These are phyloP conservation scores for Lindbergichthys nudifrons DNA, from an alignment of 2,797 vertebrate genomes.

Conservation along the genomic window DNA sequence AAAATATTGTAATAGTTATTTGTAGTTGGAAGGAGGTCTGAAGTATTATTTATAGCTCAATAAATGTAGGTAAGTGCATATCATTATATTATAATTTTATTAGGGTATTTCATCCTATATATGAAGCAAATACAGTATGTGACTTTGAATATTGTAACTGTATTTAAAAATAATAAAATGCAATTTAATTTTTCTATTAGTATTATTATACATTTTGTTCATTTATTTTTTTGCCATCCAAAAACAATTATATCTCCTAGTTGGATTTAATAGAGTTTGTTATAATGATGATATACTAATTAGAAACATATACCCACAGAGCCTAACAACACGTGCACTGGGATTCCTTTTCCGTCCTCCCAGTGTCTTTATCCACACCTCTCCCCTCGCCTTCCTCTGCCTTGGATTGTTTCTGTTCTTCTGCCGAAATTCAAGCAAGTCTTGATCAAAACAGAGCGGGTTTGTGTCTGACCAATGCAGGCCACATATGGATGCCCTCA, in stretches of 20 bases:
- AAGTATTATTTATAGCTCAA: background rate
- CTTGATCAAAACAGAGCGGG: conserved; percentile 63
- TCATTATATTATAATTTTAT: too few relatives aligned
- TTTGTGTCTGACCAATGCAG: conserved; percentile 43
- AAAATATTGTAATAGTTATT: background rate
- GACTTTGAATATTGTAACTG: too few relatives aligned
- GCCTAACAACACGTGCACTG: background rate
- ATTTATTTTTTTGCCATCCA: background rate
- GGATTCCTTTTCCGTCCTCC: conserved; percentile 21
- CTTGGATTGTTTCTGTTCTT: conserved; percentile 60
- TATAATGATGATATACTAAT: conserved; percentile 6
- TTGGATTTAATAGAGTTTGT: background rate
- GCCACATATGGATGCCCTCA: conserved; percentile 66
- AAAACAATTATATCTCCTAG: background rate
- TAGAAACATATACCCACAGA: conserved; percentile 15
- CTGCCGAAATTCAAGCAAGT: conserved; percentile 57
- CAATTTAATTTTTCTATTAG: too few relatives aligned
- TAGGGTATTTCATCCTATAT: too few relatives aligned
- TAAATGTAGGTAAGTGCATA: background rate
- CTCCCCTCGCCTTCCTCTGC: conserved; percentile 22
- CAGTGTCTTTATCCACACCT: conserved; percentile 1
- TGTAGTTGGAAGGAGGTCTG: background rate
- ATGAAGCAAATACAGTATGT: too few relatives aligned
- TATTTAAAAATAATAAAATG: too few relatives aligned
- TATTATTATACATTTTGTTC: too few relatives aligned